Percentiles rank a stretch among this genome's conserved stretches.
Conservation (phyloP, 2,888 invertebrate species). For the Cosmorhoe ocellata region DNA sequence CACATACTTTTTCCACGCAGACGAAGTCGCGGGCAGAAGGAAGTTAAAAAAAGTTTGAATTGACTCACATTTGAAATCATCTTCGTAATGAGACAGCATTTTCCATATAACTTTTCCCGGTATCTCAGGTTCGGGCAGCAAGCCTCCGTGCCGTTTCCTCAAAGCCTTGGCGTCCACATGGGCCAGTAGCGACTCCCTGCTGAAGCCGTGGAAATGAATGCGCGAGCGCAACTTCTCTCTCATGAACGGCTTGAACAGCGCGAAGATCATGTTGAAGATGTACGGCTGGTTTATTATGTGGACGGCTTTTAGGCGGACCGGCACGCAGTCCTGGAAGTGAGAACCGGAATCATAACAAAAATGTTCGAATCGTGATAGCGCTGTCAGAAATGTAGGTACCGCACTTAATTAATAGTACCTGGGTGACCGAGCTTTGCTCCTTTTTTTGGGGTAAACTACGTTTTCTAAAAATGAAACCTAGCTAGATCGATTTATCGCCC, state of each 20-base stretch:
- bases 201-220: conserved; percentile 88
- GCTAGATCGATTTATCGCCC: too few species aligned
- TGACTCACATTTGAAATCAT: conserved; percentile 85
- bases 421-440: too few species aligned
- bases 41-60: not conserved
- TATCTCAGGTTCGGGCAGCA: conserved; percentile 83
- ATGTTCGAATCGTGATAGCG: too few species aligned
- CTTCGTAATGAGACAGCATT: conserved; percentile 85
- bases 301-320: conserved; percentile 91
- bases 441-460: too few species aligned
- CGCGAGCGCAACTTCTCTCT: conserved; percentile 91
- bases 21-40: too few species aligned
- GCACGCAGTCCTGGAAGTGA: conserved; percentile 88
- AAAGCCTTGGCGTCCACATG: conserved; percentile 83
- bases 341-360: not conserved
- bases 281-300: conserved; percentile 94
- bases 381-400: too few species aligned
- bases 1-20: too few species aligned
- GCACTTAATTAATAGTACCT: too few species aligned
- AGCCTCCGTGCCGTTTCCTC: conserved; percentile 86
- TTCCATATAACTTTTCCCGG: conserved; percentile 85
- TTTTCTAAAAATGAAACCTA: too few species aligned
- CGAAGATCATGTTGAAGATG: conserved; percentile 92
- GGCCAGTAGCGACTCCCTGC: conserved; percentile 82
- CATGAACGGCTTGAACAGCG: conserved; percentile 94